Base-by-base conservation (phyloP, 2,797 vertebrate genomes). In the Sebastes trivittatus region DNA sequence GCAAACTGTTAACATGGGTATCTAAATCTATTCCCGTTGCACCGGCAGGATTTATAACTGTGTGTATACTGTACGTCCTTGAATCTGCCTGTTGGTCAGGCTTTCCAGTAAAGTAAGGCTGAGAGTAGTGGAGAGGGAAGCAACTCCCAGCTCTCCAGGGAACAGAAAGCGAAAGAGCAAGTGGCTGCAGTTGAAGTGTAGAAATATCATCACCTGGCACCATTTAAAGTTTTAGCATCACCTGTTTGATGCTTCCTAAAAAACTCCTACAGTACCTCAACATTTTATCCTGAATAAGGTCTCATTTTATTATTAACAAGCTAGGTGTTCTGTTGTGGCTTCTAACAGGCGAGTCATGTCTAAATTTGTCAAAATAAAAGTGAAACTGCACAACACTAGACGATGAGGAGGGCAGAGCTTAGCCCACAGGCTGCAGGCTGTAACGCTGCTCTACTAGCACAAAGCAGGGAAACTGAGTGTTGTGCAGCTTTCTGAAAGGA, bases 401-500 rank as follows among this genome's bases (percentile, higher is more conserved):
- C 56, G 5, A 18, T 18, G n/a, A 63, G 30, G 60, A 75, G n/a
- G 56, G 11, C 7, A 7, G 46, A 56, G 16, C 20, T 46, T 11
- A 14, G 38, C 23, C 29, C 25, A 56, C 34, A 49, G 60, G 27
- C 23, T 42, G 56, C 18, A 54, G 52, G 27, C 1, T 4, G 22
- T 61, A 18, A 49, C n/a, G 1, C 34, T 25, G 22, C 6, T 54
- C 20, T 7, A 27, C 8, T 3, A 34, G 29, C 10, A 29, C 25
- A 59, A 62, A 63, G 27, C 36, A 60, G 68, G 9, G 38, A 20
- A 75, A 60, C 55, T 7, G 46, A 72, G 63, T 22, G 62, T n/a
- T 34, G 54, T 72, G 68, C 68, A 65, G 66, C 63, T 69, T 65
- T 82, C 67, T 80, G 4, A 54, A 52, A 68, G 52, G 58, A 82